Base-by-base conservation (phyloP, 2,797 vertebrate species). In the Mionectes olivaceus region DNA sequence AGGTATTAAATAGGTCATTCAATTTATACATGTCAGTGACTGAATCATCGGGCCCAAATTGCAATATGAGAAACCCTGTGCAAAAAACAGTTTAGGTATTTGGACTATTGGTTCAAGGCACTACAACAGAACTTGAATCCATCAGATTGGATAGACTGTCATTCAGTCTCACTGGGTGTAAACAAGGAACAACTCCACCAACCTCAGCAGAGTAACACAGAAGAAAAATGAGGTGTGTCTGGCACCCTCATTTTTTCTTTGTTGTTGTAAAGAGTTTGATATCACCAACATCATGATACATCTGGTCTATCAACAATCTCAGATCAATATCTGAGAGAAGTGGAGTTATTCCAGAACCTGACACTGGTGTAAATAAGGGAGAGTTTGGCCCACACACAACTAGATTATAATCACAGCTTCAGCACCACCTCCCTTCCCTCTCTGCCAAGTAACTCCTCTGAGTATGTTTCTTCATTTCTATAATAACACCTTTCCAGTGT, bases 191-290 rank as follows among this genome's bases (percentile, higher is more conserved):
- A 73, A 9, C 35, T 81, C 76, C 67, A 67, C 70, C 2, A 0
- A n/a, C 67, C 49, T 73, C 68, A 78, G 64, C 50, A 73, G 44
- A 61, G 35, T 41, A 85, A 89, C 44, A 50, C 0, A 0, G 30
- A 65, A 84, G 33, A 83, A 95, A 91, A 95, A 87, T 56, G 7
- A 93, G 87, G 70, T 74, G 87, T 93, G 90, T 44, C 88, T 83
- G 43, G 24, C 76, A 78, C 89, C 92, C 83, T 44, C 47, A 7
- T 81, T 85, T 87, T 87, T 85, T 3, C 10, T 80, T 83, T 92
- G 61, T 64, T 88, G 47, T 81, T 96, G 73, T 86, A 33, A 61
- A 76, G 85, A 32, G 50, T 76, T 89, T 76, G 49, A 41, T 73
- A 75, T 83, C 53, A 87, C 70, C 49, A 53, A 25, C 77, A 87